These are phyloP conservation scores for Podarcis siculus DNA, from an alignment of 2,797 vertebrate species.

Conservation along the genomic window DNA sequence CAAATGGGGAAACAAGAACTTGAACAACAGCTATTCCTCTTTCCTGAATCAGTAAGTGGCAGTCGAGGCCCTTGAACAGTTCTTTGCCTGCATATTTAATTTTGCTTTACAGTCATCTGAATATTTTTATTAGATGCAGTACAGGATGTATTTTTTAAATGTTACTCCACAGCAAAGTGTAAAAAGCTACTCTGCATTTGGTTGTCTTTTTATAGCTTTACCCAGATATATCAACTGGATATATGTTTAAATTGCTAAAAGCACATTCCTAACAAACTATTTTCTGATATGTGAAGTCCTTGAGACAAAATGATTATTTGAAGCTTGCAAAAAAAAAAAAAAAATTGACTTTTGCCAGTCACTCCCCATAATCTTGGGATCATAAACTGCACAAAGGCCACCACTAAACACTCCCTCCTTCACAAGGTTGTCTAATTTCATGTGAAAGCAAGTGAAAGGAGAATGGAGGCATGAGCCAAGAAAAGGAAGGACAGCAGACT, in stretches of 20 bases:
- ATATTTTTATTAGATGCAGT: conserved; percentile 25
- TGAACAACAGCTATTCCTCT: conserved; percentile 19
- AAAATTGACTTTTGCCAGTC: too few relatives aligned
- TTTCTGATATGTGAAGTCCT: neutral
- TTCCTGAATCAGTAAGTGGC: neutral
- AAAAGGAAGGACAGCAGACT: too few relatives aligned
- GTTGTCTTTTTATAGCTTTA: neutral
- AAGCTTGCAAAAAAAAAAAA: neutral
- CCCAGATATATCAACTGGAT: too few relatives aligned
- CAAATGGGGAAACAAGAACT: conserved; percentile 39
- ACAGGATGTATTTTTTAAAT: neutral
- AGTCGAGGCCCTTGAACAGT: neutral
- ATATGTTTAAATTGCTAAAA: neutral
- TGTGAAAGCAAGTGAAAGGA: too few relatives aligned
- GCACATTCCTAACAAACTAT: neutral
- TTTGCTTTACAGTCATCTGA: conserved; percentile 3
- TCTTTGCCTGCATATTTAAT: neutral
- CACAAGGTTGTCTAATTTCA: too few relatives aligned
- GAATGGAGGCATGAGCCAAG: too few relatives aligned
- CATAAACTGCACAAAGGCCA: too few relatives aligned
- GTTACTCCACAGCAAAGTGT: neutral
- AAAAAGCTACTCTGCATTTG: neutral
- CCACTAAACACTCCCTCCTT: too few relatives aligned
- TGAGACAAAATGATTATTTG: neutral
- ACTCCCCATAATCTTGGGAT: too few relatives aligned